Evolutionary conservation across 2,888 invertebrate species (phyloP), one percentile per base, ranked within the genome.

Genomic region (Meiosimyza platycephala): DNA sequence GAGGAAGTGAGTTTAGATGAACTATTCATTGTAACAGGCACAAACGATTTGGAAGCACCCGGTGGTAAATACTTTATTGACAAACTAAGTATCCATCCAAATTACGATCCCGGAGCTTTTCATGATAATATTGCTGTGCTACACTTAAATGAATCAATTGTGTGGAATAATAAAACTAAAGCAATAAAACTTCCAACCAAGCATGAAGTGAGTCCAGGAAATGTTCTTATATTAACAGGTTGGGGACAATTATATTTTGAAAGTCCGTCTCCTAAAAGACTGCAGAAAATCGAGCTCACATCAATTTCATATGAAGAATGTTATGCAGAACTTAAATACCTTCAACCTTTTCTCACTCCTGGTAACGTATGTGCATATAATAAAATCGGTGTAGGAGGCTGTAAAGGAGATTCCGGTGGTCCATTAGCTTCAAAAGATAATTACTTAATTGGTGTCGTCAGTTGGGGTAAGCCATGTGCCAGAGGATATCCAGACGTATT

Each of bases 121-220:
- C 76, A 85, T 69, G 90, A 93, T 80, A 94, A 94, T 78, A 92
- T 94, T 67, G 93, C 92, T 0, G 79, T 94, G 7, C 80, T 94
- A 2, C 89, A 89, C 73, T 86, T 93, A 11, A 88, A 89, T 13
- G 80, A 88, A 0, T 88, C 90, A 66, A 89, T 92, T 2, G 81
- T 83, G 28, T 90, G 90, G 71, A 86, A 89, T 63, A 86, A 88
- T 1, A 80, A 80, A 0, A 90, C 92, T 0, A 85, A 90, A 50
- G 88, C 90, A 0, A 84, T 92, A 0, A 87, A 88, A 59, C 80
- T 92, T 68, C 91, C 92, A 12, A 84, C 85, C 22, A 87, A 88
- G 15, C 89, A 22, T 9, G 5, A 40, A 3, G 3, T 7, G 5
- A 40, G 5, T 1, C 40, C 22, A 22, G 22, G 22, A 22, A 3